A percentile compares a stretch with the other conserved stretches of the same genome.
Conservation (phyloP, 2,797 vertebrate genomes). For the Mus caroli region DNA sequence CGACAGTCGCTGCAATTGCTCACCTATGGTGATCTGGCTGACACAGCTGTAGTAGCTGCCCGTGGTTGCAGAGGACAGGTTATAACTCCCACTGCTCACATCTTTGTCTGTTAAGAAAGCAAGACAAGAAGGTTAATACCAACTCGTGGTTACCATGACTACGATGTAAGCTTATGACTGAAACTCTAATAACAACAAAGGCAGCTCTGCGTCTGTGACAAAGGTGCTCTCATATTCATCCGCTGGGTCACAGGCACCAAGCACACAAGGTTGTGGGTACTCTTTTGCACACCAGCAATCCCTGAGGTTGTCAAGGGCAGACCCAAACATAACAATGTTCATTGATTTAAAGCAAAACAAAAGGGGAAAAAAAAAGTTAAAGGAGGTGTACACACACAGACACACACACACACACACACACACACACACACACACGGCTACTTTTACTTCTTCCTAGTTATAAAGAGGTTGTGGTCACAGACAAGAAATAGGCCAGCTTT, state of each 20-base stretch:
- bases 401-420: not conserved
- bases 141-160: not conserved
- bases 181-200: not conserved
- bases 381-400: not conserved
- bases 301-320: not conserved
- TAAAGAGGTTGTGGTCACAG: not conserved
- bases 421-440: not conserved
- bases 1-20: not conserved
- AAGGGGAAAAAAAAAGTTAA: not conserved
- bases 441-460: not conserved
- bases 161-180: not conserved
- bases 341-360: not conserved
- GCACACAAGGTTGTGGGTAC: accelerated
- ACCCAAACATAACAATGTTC: not conserved
- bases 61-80: conserved; percentile 90
- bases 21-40: conserved; percentile 94
- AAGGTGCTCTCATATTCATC: not conserved
- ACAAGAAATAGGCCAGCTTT: not conserved
- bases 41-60: conserved; percentile 93
- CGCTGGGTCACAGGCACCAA: not conserved
- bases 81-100: conserved; percentile 90
- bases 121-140: conserved; percentile 29
- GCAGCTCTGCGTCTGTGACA: not conserved
- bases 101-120: conserved; percentile 88
- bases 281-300: too few relatives aligned